These are phyloP conservation scores for Cyprinella venusta DNA, from an alignment of 2,797 vertebrate species.

Conservation along the genomic window DNA sequence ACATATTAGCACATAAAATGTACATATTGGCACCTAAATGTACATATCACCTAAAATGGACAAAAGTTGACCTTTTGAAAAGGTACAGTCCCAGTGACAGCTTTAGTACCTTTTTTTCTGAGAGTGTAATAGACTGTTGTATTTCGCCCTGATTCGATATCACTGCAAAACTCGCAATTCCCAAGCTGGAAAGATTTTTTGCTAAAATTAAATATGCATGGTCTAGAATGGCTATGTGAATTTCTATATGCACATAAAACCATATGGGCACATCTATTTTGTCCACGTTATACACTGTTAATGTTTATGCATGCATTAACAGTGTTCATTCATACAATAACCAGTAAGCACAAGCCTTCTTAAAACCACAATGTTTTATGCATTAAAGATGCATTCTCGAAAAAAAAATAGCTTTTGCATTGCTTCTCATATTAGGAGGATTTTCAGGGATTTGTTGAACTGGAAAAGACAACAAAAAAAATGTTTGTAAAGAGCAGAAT, in stretches of 20 bases:
- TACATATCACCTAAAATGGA: too few species aligned
- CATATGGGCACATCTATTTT: neutral
- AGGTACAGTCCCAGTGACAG: too few species aligned
- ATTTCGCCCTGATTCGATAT: conserved; percentile 23
- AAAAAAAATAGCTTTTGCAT: neutral
- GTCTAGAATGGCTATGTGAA: neutral
- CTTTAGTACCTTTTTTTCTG: too few species aligned
- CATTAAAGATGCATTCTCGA: neutral
- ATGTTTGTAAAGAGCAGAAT: neutral
- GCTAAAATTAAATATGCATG: neutral
- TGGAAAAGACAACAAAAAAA: neutral
- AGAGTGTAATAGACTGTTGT: conserved; percentile 26
- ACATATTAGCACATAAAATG: too few species aligned
- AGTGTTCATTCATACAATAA: neutral
- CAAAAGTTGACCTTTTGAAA: too few species aligned
- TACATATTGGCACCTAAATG: too few species aligned
- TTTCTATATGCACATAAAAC: neutral
- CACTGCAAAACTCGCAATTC: neutral
- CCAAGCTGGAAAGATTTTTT: neutral
- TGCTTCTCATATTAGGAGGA: neutral
- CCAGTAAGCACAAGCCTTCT: too few species aligned
- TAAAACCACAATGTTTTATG: too few species aligned
- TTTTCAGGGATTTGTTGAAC: neutral
- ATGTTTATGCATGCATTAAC: too few species aligned
- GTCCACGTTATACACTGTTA: neutral